Conservation (phyloP, 2,888 invertebrate genomes). For the Cheilosia pagana region DNA sequence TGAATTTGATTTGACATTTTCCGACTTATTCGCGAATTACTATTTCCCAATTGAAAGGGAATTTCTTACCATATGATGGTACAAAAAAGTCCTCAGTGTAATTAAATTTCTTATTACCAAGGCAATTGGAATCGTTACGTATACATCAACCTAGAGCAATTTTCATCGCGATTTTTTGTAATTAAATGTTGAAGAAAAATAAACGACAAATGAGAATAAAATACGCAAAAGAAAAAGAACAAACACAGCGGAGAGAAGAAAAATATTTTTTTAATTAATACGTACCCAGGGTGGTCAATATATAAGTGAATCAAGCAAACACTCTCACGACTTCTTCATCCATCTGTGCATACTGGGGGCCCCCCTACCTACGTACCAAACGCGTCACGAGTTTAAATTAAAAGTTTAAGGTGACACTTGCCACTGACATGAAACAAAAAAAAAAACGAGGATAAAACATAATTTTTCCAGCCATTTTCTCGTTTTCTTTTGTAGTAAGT, state of each 20-base stretch:
- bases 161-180: conserved; percentile 4
- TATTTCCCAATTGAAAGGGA: too few relatives aligned
- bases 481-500: conserved; percentile 41
- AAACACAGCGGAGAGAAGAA: not conserved
- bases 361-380: conserved; percentile 10
- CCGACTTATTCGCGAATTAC: too few relatives aligned
- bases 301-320: conserved; percentile 52
- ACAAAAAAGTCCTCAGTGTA: too few relatives aligned
- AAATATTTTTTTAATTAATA: conserved; percentile 74
- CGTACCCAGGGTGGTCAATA: conserved; percentile 64
- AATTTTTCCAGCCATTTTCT: conserved; percentile 12
- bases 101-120: too few relatives aligned
- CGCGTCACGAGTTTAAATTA: conserved; percentile 67
- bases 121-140: too few relatives aligned
- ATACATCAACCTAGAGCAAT: too few relatives aligned
- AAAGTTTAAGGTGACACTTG: conserved; percentile 74
- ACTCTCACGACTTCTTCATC: conserved; percentile 20
- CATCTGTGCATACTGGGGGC: conserved; percentile 15
- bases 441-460: conserved; percentile 18
- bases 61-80: too few relatives aligned
- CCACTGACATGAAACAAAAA: conserved; percentile 53
- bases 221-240: not conserved
- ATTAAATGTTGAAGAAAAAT: conserved; percentile 19
- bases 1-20: too few relatives aligned
- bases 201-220: not conserved